Evolutionary conservation across 2,888 invertebrate genomes (phyloP).

Genomic region (Dysmachus trigonus): DNA sequence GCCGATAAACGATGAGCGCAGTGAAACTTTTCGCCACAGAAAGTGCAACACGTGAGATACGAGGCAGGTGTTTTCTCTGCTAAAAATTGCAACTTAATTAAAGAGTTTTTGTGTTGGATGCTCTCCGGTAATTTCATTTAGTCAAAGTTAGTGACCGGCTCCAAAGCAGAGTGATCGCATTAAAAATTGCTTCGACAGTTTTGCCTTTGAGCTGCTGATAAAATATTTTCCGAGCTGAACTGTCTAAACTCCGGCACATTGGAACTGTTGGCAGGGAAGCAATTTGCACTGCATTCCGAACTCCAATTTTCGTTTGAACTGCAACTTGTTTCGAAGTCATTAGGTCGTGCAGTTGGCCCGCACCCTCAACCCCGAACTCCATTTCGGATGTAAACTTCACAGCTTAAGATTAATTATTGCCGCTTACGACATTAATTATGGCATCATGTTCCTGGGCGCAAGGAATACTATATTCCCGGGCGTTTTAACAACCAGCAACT

Average conservation of each 20-base stretch:
- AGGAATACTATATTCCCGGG: background rate
- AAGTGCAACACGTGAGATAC: background rate
- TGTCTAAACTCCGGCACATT: background rate
- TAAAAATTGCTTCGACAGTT: background rate
- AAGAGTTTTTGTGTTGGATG: background rate
- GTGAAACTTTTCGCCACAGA: background rate
- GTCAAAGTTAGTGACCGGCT: background rate
- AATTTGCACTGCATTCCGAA: background rate
- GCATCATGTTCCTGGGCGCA: background rate
- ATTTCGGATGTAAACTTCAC: conserved; percentile 16
- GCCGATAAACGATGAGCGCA: background rate
- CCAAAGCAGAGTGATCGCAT: background rate
- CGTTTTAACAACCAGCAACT: background rate
- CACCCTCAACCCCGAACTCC: background rate
- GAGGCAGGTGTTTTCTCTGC: background rate
- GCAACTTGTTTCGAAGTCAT: background rate
- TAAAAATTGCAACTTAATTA: background rate
- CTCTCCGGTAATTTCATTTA: background rate
- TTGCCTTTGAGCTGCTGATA: background rate
- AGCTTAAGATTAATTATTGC: conserved; percentile 26
- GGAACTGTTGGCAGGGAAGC: background rate
- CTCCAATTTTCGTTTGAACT: background rate
- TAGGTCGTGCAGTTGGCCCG: background rate
- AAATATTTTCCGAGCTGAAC: background rate
- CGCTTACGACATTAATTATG: conserved; percentile 13